Conservation (phyloP, 2,797 vertebrate species). For the Chelon labrosus region DNA sequence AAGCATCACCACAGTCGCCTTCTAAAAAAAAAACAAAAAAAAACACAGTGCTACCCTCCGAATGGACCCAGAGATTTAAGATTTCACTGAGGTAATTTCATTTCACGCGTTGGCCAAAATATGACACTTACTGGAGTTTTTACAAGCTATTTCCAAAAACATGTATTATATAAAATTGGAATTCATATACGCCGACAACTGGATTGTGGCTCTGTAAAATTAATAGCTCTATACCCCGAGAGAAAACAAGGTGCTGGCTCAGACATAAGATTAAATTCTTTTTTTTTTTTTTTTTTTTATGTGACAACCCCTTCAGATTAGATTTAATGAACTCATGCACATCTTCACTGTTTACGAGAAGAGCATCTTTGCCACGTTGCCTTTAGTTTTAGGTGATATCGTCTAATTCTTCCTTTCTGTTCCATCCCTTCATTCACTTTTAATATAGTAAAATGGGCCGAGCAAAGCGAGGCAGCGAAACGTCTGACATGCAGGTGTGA, state of each 20-base stretch:
- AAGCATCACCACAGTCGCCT: constrained; percentile 1
- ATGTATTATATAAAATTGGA: constrained; percentile 54
- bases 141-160: constrained; percentile 56
- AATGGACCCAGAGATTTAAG: constrained; percentile 42
- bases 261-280: constrained; percentile 58
- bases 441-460: constrained; percentile 3
- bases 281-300: constrained; percentile 40
- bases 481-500: constrained; percentile 1
- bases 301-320: constrained; percentile 50
- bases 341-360: constrained; percentile 28
- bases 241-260: constrained; percentile 57
- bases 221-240: constrained; percentile 58
- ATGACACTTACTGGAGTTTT: constrained; percentile 43
- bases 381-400: background rate
- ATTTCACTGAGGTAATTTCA: constrained; percentile 44
- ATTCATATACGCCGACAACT: constrained; percentile 58
- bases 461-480: constrained; percentile 14
- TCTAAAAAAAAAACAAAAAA: background rate
- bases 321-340: constrained; percentile 41
- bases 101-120: constrained; percentile 22
- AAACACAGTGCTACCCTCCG: constrained; percentile 9
- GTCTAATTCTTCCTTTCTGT: constrained; percentile 2
- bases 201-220: constrained; percentile 55
- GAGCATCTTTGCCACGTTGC: constrained; percentile 11
- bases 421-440: background rate